phyloP scores from a whole-genome alignment of 2,888 invertebrate species.

The Trachelus tabidus region DNA sequence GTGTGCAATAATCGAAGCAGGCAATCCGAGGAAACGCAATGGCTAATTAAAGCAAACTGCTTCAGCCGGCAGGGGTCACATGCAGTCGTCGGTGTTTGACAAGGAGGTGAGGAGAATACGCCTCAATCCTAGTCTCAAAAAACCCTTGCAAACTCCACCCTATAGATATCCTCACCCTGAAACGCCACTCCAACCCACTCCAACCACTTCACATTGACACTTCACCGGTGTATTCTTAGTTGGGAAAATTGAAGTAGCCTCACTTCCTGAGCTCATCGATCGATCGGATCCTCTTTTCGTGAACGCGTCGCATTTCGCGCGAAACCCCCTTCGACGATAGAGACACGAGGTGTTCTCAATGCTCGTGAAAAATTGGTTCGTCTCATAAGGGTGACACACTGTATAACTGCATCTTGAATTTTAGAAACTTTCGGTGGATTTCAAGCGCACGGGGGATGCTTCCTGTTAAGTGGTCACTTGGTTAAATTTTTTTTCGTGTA shows the following conservation, averaged over 20 bases:
- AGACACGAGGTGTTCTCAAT: neutral
- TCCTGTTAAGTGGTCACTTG: slow-evolving; percentile 29
- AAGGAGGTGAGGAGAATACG: neutral
- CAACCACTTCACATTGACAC: neutral
- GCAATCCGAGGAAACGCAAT: neutral
- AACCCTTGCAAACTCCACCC: neutral
- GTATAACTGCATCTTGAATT: neutral
- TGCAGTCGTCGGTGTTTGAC: neutral
- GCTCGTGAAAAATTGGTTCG: neutral
- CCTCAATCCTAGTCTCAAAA: neutral
- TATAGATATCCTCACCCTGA: neutral
- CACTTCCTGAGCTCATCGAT: slow-evolving; percentile 55
- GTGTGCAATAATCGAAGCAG: neutral
- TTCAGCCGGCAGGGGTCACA: neutral
- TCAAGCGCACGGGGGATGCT: neutral
- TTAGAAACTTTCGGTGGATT: neutral
- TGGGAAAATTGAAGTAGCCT: slow-evolving; percentile 57
- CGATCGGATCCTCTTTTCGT: slow-evolving; percentile 43
- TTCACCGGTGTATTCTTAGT: slow-evolving; percentile 54
- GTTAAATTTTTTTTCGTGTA: slow-evolving; percentile 45
- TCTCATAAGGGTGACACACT: neutral
- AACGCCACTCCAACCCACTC: slow-evolving; percentile 43
- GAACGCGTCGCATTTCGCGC: slow-evolving; percentile 1
- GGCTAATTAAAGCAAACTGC: neutral
- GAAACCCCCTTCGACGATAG: neutral